Percentiles rank a stretch among this genome's conserved stretches.
Evolutionary conservation across 2,888 invertebrate species (phyloP).

Genomic region (Acleris laterana): DNA sequence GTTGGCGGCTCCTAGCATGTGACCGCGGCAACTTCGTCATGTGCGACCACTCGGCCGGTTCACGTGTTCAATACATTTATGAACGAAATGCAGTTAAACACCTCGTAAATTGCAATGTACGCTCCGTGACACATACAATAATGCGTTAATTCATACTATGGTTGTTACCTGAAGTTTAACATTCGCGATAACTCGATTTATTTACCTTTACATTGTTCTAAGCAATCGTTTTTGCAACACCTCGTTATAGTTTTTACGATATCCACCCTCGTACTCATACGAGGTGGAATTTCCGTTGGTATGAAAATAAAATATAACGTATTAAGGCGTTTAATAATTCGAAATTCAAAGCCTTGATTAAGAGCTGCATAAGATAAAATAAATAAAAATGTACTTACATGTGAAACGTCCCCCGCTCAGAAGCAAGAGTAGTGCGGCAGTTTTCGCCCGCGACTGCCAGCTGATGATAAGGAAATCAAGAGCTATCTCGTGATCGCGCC

Average conservation of each 20-base stretch:
- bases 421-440: slow-evolving; percentile 46
- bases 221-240: too few species aligned
- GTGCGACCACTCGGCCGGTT: slow-evolving; percentile 56
- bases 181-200: too few species aligned
- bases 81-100: slow-evolving; percentile 2
- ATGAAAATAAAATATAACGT: too few species aligned
- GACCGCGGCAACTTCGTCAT: slow-evolving; percentile 62
- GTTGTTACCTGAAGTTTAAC: background rate
- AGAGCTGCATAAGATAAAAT: background rate
- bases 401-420: slow-evolving; percentile 43
- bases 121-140: slow-evolving; percentile 35
- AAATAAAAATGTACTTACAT: slow-evolving; percentile 44
- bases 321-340: too few species aligned
- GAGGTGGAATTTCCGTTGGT: too few species aligned
- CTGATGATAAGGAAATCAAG: slow-evolving; percentile 80
- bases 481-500: slow-evolving; percentile 75
- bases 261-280: too few species aligned
- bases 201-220: too few species aligned
- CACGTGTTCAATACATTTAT: slow-evolving; percentile 39
- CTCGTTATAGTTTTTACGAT: too few species aligned
- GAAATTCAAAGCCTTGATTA: background rate
- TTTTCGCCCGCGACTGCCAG: slow-evolving; percentile 61
- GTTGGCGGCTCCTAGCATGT: slow-evolving; percentile 76
- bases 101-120: background rate
- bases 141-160: slow-evolving; percentile 38